These are phyloP conservation scores for Microdon myrmicae DNA, from an alignment of 2,888 invertebrate species.

Conservation along the genomic window DNA sequence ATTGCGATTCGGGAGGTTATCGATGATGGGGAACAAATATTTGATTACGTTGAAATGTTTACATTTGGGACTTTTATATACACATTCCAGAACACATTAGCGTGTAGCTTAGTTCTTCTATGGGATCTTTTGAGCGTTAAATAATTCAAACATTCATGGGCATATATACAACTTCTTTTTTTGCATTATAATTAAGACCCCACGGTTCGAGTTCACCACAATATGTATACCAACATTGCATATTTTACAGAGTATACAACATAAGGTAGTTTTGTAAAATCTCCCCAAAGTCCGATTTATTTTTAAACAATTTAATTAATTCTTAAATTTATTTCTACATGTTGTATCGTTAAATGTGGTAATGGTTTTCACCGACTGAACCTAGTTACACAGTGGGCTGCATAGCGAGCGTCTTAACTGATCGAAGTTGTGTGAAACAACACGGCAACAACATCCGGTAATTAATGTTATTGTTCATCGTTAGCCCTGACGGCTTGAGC, in stretches of 20 bases:
- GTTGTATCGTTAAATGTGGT: conserved; percentile 37
- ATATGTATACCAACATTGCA: no score
- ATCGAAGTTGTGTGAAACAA: conserved; percentile 31
- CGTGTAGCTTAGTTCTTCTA: conserved; percentile 1
- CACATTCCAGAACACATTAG: conserved; percentile 2
- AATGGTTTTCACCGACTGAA: no score
- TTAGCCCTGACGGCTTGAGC: conserved; percentile 34
- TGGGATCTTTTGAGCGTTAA: background rate
- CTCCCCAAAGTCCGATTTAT: no score
- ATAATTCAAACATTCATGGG: background rate
- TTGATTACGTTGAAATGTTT: conserved; percentile 11
- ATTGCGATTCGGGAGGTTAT: conserved; percentile 16
- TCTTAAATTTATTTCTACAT: conserved; percentile 47
- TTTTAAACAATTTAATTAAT: conserved; percentile 53
- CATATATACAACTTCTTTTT: no score
- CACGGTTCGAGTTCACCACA: no score
- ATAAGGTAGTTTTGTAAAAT: no score
- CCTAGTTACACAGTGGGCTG: no score
- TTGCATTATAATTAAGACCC: no score
- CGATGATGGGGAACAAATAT: conserved; percentile 21
- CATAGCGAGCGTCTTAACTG: no score
- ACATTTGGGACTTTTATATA: no score
- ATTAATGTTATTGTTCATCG: conserved; percentile 47
- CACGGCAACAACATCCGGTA: conserved; percentile 26
- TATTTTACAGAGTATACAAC: no score